Evolutionary conservation across 1,140 invertebrate species (phyloP), one percentile per base, ranked within the genome.

Genomic region (Macrosteles quadrilineatus): DNA sequence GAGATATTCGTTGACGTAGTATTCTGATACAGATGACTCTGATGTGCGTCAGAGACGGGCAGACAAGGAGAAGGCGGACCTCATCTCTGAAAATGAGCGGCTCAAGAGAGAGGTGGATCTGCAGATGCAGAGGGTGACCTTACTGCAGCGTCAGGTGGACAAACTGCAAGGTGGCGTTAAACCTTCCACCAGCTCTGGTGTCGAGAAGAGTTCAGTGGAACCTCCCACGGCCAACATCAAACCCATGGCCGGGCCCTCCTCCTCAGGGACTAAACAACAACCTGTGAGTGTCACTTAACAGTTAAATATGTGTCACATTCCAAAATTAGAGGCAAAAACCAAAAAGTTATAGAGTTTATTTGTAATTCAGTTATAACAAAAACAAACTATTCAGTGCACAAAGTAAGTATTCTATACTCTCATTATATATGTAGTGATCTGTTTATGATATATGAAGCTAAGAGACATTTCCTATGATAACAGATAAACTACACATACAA

Each of bases 191-290:
- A 86, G 85, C 78, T 81, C 85, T 32, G 82, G 86, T 67, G 82
- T 88, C 59, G 89, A 92, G 72, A 88, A 92, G 77, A 84, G 86
- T 23, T 85, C 85, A 0, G 87, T 85, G 0, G 93, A 96, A 75
- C 91, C 94, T 6, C 92, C 92, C 0, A 91, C 89, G 12, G 95
- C 96, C 12, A 97, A 97, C 79, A 97, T 98, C 31, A 95, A 95
- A 79, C 96, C 96, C 0, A 95, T 98, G 90, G 90, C 94, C 14
- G 92, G 92, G 73, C 83, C 86, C 74, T 80, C 79, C 17, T 75
- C 79, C 30, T 73, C 73, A 40, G 73, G 62, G 45, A 78, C 75
- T 71, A 82, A 79, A 68, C 79, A 76, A 63, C 77, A 78, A 66
- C 80, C 77, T 73, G 78, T 77, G 63, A 73, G 55, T 73, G n/a